phyloP scores from a whole-genome alignment of 2,797 vertebrate species.

The Clarias fuscus region DNA sequence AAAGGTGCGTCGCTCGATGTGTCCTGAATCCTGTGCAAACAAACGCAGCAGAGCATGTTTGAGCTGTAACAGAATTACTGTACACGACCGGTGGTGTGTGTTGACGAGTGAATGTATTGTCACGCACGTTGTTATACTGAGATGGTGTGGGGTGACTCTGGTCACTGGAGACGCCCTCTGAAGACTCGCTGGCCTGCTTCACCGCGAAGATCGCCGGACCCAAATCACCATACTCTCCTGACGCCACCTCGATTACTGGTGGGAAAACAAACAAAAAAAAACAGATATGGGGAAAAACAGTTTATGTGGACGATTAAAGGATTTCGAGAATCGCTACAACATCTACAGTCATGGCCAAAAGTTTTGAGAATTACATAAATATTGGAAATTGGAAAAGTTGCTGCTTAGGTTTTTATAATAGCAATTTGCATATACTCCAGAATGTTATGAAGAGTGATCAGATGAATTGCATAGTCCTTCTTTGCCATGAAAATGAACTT shows the following conservation, averaged over 20 bases:
- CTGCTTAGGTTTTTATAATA: too few relatives aligned
- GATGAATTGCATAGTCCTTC: too few relatives aligned
- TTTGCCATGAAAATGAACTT: too few relatives aligned
- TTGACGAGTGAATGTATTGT: not conserved
- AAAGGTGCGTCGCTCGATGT: conserved; percentile 93
- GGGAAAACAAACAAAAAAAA: not conserved
- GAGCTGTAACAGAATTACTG: not conserved
- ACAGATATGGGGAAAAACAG: not conserved
- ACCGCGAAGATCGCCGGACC: conserved; percentile 93
- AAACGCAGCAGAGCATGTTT: conserved; percentile 4
- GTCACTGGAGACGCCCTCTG: conserved; percentile 82
- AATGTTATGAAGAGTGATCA: too few relatives aligned
- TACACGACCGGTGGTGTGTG: not conserved
- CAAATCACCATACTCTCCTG: conserved; percentile 96
- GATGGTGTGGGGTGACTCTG: conserved; percentile 75
- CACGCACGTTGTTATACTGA: conserved; percentile 75
- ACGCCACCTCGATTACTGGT: conserved; percentile 96
- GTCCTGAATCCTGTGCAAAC: conserved; percentile 75
- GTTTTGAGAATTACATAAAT: too few relatives aligned
- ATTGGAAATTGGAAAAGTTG: too few relatives aligned
- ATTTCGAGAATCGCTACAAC: not conserved
- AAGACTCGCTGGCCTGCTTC: conserved; percentile 90
- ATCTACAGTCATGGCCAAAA: too few relatives aligned
- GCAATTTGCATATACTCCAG: too few relatives aligned
- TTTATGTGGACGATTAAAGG: not conserved